Evolutionary conservation across 2,888 invertebrate genomes (phyloP), one percentile per base, ranked within the genome.

Genomic region (Drosophila siamana): DNA sequence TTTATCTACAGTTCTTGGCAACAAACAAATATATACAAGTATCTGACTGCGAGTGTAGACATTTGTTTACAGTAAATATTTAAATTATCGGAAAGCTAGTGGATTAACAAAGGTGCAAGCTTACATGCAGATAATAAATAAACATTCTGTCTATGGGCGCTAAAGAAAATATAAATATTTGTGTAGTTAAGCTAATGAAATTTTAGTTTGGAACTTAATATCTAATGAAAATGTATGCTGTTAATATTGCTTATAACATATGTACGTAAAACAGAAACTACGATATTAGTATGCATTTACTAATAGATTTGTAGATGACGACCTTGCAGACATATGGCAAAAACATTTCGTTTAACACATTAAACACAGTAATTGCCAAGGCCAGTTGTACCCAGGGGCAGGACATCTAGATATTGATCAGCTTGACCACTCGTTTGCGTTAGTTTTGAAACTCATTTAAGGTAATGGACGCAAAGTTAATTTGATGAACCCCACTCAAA

Each of bases 321-420:
- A n/a, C 40, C 19, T 40, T 24, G 7, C 16, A 22, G 22, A n/a
- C 22, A 59, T 51, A 28, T 50, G 38, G 57, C 16, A 63, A 19
- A 19, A 1, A 19, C 19, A 19, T 24, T 16, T 50, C 33, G 19
- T 33, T 15, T 13, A 9, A 50, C 19, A 19, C 36, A 51, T 44
- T 38, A 1, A 40, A n/a, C 13, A 13, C 44, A 8, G 11, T 40
- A 22, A 22, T 38, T 19, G 36, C 33, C 3, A 3, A 7, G 24
- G n/a, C 8, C 46, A 9, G 46, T 46, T 26, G 6, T 2, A 15
- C 28, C 8, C 13, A 28, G 8, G 24, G 4, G 11, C 13, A 13
- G 13, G 22, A 24, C n/a, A 24, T 11, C n/a, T 7, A 44, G n/a
- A 24, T 44, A 28, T 13, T 47, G 9, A 19, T 19, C 19, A 19